Conservation (phyloP, 2,113 vertebrate genomes). For the Cynopterus brachyotis region DNA sequence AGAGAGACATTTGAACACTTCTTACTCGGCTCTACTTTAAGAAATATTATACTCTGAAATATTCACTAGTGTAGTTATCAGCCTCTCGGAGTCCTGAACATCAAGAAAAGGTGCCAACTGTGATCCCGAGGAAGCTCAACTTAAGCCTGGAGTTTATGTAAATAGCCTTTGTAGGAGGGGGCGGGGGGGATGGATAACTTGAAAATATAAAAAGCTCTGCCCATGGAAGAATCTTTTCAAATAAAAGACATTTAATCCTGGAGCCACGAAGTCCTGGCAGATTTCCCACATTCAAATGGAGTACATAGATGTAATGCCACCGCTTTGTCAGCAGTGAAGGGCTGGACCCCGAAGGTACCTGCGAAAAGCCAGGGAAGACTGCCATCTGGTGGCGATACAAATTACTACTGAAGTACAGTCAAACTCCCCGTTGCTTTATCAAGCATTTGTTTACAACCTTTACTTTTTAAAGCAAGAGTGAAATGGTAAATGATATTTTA, state of each 20-base stretch:
- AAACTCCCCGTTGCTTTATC: neutral
- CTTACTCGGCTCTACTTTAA: conserved; percentile 44
- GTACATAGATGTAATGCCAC: neutral
- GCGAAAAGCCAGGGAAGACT: conserved; percentile 40
- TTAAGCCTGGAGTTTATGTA: conserved; percentile 47
- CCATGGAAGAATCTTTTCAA: conserved; percentile 54
- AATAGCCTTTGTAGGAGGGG: conserved; percentile 54
- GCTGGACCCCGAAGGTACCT: neutral
- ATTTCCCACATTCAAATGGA: conserved; percentile 41
- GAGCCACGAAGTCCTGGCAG: conserved; percentile 44
- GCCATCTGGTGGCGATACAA: conserved; percentile 62
- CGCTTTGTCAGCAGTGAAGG: neutral
- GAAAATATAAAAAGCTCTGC: conserved; percentile 36
- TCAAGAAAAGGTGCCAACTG: conserved; percentile 23
- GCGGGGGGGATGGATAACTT: neutral
- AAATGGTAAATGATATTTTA: conserved; percentile 3
- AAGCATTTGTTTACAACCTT: neutral
- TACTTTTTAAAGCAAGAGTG: neutral
- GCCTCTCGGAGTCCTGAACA: neutral
- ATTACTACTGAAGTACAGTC: conserved; percentile 37
- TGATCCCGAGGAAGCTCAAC: neutral
- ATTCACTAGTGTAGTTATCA: conserved; percentile 29
- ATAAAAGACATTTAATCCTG: conserved; percentile 58
- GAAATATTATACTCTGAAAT: conserved; percentile 43
- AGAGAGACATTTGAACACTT: conserved; percentile 56